Base-by-base conservation (phyloP, 2,113 vertebrate species). In the Vimba vimba region DNA sequence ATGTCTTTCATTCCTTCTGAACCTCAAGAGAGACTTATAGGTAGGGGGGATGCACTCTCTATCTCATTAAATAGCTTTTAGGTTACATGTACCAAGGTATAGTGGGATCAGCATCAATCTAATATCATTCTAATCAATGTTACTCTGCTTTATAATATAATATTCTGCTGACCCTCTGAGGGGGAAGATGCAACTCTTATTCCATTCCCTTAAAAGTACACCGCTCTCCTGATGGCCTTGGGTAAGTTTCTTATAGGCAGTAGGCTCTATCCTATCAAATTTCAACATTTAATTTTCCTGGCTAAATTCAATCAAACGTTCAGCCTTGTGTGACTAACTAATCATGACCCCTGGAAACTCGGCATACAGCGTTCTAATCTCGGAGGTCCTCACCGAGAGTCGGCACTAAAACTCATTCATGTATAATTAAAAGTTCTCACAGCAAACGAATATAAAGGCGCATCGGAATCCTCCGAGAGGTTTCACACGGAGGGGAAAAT, bases 351-450 rank as follows among this genome's bases (percentile, higher is more conserved):
- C 87, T 52, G 87, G 45, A 83, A 86, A 45, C 80, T 60, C 43
- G 6, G 75, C 79, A 77, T 81, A 80, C 52, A 74, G 84, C 36
- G 64, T 39, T 62, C 10, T 23, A 59, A 75, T 88, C 87, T 83
- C 87, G 5, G 75, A 84, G 87, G 87, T 86, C n/a, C 36, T 27
- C 68, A 10, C 11, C 7, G 59, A 75, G 68, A 86, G 59, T 68
- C 82, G 62, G 79, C 79, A 39, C 73, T 39, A 82, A 86, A 88
- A 88, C 81, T 86, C 85, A 84, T 88, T 88, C 85, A 88, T 68
- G 68, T 84, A 88, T 88, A 86, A 88, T 88, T 88, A 88, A 88
- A 88, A 83, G 87, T 84, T 86, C 76, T 83, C 33, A 21, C 43
- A 74, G 33, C 68, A 60, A 66, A 75, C 43, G 4, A 88, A 82